Percentiles rank a stretch among this genome's conserved stretches.
These are phyloP conservation scores for Cardinalis cardinalis DNA, from an alignment of 2,113 vertebrate species.

Conservation along the genomic window DNA sequence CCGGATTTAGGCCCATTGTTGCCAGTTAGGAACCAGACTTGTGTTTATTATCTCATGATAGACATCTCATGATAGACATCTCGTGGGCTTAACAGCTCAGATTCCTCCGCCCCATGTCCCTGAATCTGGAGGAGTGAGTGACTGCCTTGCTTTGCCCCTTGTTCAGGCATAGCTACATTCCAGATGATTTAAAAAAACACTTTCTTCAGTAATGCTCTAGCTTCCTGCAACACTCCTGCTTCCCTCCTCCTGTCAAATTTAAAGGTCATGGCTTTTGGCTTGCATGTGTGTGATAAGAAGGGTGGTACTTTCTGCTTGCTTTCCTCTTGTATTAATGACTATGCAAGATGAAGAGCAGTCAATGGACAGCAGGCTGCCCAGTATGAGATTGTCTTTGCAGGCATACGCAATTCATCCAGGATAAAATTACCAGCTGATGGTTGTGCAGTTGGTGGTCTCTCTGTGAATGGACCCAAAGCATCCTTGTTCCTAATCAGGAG, in stretches of 20 bases:
- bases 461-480: neutral
- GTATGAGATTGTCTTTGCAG: neutral
- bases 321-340: neutral
- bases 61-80: neutral
- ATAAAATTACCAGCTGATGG: neutral
- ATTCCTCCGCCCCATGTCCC: neutral
- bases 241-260: neutral
- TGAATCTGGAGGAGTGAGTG: neutral
- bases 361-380: neutral
- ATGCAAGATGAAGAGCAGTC: neutral
- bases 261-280: neutral
- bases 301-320: neutral
- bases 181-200: neutral
- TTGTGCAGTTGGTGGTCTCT: neutral
- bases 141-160: neutral
- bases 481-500: neutral
- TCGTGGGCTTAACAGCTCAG: neutral
- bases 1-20: constrained; percentile 45
- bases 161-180: neutral
- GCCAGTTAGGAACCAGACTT: constrained; percentile 38
- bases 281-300: neutral
- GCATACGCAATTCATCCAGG: neutral
- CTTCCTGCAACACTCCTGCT: neutral
- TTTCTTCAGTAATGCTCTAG: neutral
- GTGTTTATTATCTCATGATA: constrained; percentile 32